Conservation (phyloP, 2,888 invertebrate genomes). For the Tetanocera ferruginea region DNA sequence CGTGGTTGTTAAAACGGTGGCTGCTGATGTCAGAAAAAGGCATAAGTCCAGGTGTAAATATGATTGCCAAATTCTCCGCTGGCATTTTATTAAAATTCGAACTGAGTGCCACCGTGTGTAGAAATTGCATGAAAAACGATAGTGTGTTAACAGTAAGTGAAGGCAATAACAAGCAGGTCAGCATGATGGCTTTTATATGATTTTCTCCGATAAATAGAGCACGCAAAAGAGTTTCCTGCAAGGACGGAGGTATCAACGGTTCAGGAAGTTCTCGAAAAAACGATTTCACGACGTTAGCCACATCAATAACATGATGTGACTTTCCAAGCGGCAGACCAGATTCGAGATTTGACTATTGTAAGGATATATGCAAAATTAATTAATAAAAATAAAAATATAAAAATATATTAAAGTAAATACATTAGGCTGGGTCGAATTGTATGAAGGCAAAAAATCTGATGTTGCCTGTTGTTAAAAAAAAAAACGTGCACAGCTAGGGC, state of each 20-base stretch:
- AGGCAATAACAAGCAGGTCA: conserved; percentile 81
- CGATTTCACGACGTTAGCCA: conserved; percentile 87
- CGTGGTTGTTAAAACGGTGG: conserved; percentile 77
- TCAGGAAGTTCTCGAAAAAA: conserved; percentile 89
- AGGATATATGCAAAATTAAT: too few relatives aligned
- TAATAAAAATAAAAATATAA: conserved; percentile 7
- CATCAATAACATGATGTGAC: conserved; percentile 84
- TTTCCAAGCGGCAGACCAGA: conserved; percentile 79
- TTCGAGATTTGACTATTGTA: conserved; percentile 71
- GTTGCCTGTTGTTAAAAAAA: too few relatives aligned
- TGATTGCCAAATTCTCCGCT: conserved; percentile 84
- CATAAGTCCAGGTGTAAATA: conserved; percentile 89
- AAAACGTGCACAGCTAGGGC: too few relatives aligned
- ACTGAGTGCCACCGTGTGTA: conserved; percentile 73
- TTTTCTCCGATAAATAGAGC: conserved; percentile 75
- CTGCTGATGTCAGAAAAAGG: conserved; percentile 76
- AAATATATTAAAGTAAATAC: too few relatives aligned
- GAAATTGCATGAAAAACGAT: conserved; percentile 82
- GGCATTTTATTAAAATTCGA: conserved; percentile 86
- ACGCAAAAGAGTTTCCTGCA: conserved; percentile 83
- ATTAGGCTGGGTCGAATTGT: too few relatives aligned
- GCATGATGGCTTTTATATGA: conserved; percentile 73
- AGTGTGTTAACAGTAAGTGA: conserved; percentile 83
- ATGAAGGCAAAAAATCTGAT: too few relatives aligned
- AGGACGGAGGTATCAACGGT: conserved; percentile 79